These are phyloP conservation scores for Lutjanus argentimaculatus DNA, from an alignment of 2,797 vertebrate species.

Conservation along the genomic window DNA sequence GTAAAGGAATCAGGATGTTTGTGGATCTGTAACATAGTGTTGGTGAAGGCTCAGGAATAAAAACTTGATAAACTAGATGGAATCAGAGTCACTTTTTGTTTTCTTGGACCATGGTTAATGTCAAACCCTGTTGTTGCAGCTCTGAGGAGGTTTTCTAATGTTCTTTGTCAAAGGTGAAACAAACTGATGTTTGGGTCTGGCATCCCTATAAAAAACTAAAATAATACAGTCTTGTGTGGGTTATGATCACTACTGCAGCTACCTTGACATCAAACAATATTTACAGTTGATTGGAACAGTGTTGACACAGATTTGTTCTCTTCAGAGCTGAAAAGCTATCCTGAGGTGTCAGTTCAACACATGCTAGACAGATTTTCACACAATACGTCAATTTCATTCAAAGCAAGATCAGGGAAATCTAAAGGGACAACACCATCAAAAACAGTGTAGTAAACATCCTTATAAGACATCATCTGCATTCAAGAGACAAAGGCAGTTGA, in stretches of 20 bases:
- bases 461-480: constrained; percentile 26
- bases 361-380: constrained; percentile 26
- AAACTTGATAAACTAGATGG: too few species aligned
- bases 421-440: constrained; percentile 8
- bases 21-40: too few species aligned
- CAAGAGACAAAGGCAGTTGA: constrained; percentile 4
- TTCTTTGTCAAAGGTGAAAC: background rate
- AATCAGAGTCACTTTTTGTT: too few species aligned
- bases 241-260: background rate
- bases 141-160: background rate
- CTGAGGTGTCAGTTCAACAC: constrained; percentile 21
- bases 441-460: constrained; percentile 10
- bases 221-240: background rate
- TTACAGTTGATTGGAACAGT: constrained; percentile 9
- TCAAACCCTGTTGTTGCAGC: too few species aligned
- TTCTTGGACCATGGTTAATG: too few species aligned
- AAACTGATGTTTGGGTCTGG: background rate
- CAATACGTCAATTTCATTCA: constrained; percentile 35
- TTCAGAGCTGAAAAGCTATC: constrained; percentile 11
- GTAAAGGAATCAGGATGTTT: too few species aligned
- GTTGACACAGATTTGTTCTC: constrained; percentile 7
- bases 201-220: background rate
- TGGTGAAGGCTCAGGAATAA: too few species aligned
- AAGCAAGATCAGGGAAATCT: constrained; percentile 16
- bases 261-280: background rate